Base-by-base conservation (phyloP, 2,888 invertebrate species). In the Resseliella maxima region DNA sequence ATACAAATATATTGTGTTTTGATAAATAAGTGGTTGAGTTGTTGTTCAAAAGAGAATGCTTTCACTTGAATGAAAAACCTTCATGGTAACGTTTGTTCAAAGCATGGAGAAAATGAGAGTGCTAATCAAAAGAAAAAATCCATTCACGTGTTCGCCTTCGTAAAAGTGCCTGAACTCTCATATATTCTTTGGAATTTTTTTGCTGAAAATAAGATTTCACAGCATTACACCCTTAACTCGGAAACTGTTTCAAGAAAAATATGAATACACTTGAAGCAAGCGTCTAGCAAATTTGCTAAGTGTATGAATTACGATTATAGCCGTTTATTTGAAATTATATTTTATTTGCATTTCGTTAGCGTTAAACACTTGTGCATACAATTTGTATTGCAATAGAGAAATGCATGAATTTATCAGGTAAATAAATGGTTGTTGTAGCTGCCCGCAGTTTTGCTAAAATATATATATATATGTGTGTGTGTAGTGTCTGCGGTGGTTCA, bases 321-420 rank as follows among this genome's bases (percentile, higher is more conserved):
- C 59, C 59, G 59, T 59, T 59, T 27, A 27, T 59, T 59, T 27
- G 59, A 59, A 59, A 59, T 59, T 59, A 59, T 59, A 59, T 59
- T 59, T 59, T 59, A 59, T 59, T 59, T 59, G 59, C 59, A 59
- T 59, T 59, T 59, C 59, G 59, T 59, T 59, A 59, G 59, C 59
- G 59, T 59, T 59, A 59, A 59, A 59, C 59, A 59, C 59, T 59
- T 59, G 59, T 59, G 59, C 59, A 59, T 59, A 59, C 59, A 59
- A 59, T 59, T 59, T 50, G 46, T 50, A 50, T 50, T 15, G 18
- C 46, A 18, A 50, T 50, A 18, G 15, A 50, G 41, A 12, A n/a
- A 21, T 50, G 50, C 21, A 59, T 59, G 59, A 3, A 59, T 59
- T 24, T 59, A 59, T 59, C 59, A 59, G 59, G 59, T 59, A 59